Base-by-base conservation (phyloP, 2,888 invertebrate genomes). In the Mythimna albipuncta region DNA sequence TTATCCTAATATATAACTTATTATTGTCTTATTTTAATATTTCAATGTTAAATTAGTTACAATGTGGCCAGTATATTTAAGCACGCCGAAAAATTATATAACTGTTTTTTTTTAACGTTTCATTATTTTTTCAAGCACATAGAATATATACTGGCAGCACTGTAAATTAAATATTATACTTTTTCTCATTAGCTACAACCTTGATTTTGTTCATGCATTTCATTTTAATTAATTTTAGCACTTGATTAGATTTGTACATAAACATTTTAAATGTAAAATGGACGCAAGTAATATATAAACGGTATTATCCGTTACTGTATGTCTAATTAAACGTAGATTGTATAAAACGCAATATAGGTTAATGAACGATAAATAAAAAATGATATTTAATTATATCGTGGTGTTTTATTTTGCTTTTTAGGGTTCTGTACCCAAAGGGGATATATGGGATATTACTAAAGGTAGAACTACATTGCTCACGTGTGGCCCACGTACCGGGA, bases 261-360 rank as follows among this genome's bases (percentile, higher is more conserved):
- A 44, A 65, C 47, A n/a, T 64, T 58, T 65, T 16, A 38, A 55
- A 35, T 35, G 11, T 68, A 62, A 64, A 58, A 59, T 64, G 58
- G 62, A 63, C 61, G 16, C 41, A 68, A 74, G 41, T 74, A 69
- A 55, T 74, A 19, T 62, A 32, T 44, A 41, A 65, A 61, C 69
- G 57, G 72, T 61, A 9, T 7, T 62, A 44, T 41, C 57, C 61
- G 47, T 71, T 58, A 63, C 32, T 69, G 35, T 63, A 61, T 64
- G 62, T 73, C 54, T 59, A 69, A 74, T 59, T 59, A 64, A 70
- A 75, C 59, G 64, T 83, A 73, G 83, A 71, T 72, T 74, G 73
- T 82, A 79, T 78, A 72, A 80, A 79, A 79, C 54, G 84, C 87
- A 86, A 86, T 86, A 78, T 86, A 84, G 83, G 64, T 7, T 85